Evolutionary conservation across 2,113 vertebrate species (phyloP), one percentile per base, ranked within the genome.

Genomic region (Panthera tigris): DNA sequence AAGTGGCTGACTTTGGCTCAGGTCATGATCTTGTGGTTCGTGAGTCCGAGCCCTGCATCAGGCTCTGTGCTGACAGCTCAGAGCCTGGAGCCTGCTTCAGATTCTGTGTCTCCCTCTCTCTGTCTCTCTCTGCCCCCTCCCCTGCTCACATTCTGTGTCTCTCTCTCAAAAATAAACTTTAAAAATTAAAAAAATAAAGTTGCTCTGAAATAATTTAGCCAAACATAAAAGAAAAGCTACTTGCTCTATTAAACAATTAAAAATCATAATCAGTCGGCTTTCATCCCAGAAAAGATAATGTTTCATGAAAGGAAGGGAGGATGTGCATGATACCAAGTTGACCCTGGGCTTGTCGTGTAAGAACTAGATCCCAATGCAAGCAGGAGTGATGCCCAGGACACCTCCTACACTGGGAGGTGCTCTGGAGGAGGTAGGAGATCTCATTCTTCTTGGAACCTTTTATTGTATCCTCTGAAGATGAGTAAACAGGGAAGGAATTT

Each of bases 401-500:
- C 3, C n/a, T 14, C 57, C 48, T 27, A 41, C 14, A 0, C 0
- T 19, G 33, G 89, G 27, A 31, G 69, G 33, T 31, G 19, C 63
- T 80, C 10, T 33, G 52, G 78, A 31, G 52, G 39, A 15, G 15
- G 50, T 2, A 39, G 41, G 18, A 0, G 57, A 74, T 82, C 87
- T 82, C 66, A 31, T 2, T 45, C 89, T 55, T 78, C 55, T 63
- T 45, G 68, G 83, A 94, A 91, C 66, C 33, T 87, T 95, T 73
- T 19, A 87, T 61, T 85, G 45, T 85, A 68, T 68, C 36, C 91
- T 96, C 68, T 45, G 61, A 96, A 95, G 89, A 96, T 97, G 96
- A 97, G 52, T 66, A 86, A 93, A 92, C 7, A 95, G n/a, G 93
- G 65, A 96, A 98, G 65, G 92, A 98, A 98, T 97, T 97, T 79